Base-by-base conservation (phyloP, 2,113 vertebrate genomes). In the Beaufortia kweichowensis region DNA sequence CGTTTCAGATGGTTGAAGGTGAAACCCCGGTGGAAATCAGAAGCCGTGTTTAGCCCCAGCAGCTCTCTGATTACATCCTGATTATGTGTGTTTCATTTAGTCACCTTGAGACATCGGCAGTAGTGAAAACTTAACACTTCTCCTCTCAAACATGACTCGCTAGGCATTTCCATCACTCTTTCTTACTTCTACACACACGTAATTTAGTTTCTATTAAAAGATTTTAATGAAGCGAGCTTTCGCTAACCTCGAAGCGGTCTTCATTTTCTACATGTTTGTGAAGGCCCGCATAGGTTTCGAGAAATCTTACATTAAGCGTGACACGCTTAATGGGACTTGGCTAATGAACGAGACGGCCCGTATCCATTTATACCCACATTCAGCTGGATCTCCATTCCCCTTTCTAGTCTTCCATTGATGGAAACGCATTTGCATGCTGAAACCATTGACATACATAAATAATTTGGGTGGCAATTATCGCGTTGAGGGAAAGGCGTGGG, bases 321-420 rank as follows among this genome's bases (percentile, higher is more conserved):
- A 64, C 50, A 60, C 41, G 61, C 75, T 81, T 69, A 78, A 75
- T 28, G 35, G 24, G 62, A 55, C 60, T 57, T 60, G 6, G 43
- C 70, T 75, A 23, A 21, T 28, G 41, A 81, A 69, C 48, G 19
- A 17, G 76, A 65, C 53, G 17, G 68, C 55, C 35, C 48, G 39
- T 67, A 68, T 78, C 66, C 55, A 57, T 43, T 64, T 53, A 24
- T 62, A 28, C 17, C 24, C 33, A n/a, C 56, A 46, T 75, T 76
- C 65, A 60, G 48, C 35, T 14, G 28, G 67, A 69, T 50, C 53
- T 41, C 35, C 33, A 72, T 68, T 77, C 46, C 46, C 41, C 59
- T 53, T 53, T 77, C 17, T 1, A 70, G 56, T 17, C n/a, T n/a
- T 8, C 29, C 41, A 35, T 79, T 79, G 41, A 75, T 14, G 2